Evolutionary conservation across 2,113 vertebrate species (phyloP), one percentile per base, ranked within the genome.

Genomic region (Engystomops pustulosus): DNA sequence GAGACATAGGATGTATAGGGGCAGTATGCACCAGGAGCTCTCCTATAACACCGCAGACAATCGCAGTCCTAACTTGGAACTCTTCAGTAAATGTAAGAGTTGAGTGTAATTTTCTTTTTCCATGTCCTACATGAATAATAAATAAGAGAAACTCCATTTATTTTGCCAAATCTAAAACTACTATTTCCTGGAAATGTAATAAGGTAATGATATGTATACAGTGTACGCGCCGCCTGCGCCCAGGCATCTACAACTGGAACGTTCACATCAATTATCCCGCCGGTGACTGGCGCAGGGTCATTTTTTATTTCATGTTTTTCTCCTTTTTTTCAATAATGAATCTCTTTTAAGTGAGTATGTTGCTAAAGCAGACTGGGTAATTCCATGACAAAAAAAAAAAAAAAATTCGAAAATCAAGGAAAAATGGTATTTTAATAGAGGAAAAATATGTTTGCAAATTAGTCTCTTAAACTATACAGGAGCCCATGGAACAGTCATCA

Each of bases 371-470:
- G 60, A 36, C 72, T 5, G 27, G 38, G 82, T 78, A 84, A 84
- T 68, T 77, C 60, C 62, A 41, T 14, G 72, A 84, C 82, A 67
- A 76, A 67, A 84, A 53, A 62, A 75, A 83, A 83, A 75, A 49
- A 60, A 83, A 83, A 83, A 76, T 75, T n/a, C n/a, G 55, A 4
- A 68, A 77, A 77, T 77, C 58, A 65, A 79, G 65, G 83, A 79
- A 84, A 83, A 84, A 84, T 84, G 74, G 47, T 53, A 70, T 70
- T 84, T 84, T 84, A 84, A 84, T 84, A 70, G 74, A 79, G 74
- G 83, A 58, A 84, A 81, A 84, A 84, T 84, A 69, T 84, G 83
- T 79, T 79, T 70, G 83, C 62, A 79, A 78, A 84, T 70, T 53
- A 79, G 75, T 84, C 58, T 78, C 20, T 75, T 76, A 65, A 67